Evolutionary conservation across 2,888 invertebrate genomes (phyloP), one percentile per base, ranked within the genome.

Genomic region (Leptopilina drosophilae): DNA sequence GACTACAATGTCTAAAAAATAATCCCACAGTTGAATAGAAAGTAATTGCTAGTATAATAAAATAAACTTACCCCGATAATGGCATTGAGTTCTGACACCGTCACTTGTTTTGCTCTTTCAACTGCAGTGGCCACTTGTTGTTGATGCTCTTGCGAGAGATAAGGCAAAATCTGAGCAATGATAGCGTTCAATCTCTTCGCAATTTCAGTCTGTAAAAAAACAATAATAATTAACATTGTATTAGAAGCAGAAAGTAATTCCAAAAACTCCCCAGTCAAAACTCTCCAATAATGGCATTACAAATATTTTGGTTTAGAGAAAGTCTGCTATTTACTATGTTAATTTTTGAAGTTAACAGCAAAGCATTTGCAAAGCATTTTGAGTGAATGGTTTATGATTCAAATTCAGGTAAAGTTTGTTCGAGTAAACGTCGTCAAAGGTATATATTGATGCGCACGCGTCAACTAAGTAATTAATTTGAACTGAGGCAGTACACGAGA

Each of bases 61-160:
- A 33, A 33, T 33, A 33, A 42, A 93, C 96, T 95, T 93, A 98
- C 98, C 95, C 97, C 97, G 91, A 98, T 97, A 90, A 98, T 97
- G 87, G 97, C 96, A 92, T 98, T 98, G 85, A 98, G 94, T 93
- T 98, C 98, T 83, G 97, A 96, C 97, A 98, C 97, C 89, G 97
- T 97, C 91, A 98, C 97, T 93, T 98, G 97, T 93, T 98, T 98
- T 88, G 98, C 98, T 89, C 98, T 93, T 92, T 98, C 98, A 84
- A 98, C 97, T 9, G 98, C 98, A 82, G 96, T 95, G 66, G 97
- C 97, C 84, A 98, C 98, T 93, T 97, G 97, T 93, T 97, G 97
- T 92, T 98, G 98, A 91, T 96, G 96, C 92, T 96, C 97, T 93
- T 96, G 96, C 76, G 97, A 97, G 87, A 98, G 94, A 93, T 97